Base-by-base conservation (phyloP, 2,113 vertebrate species). In the Hypocryptadius cinnamomeus region DNA sequence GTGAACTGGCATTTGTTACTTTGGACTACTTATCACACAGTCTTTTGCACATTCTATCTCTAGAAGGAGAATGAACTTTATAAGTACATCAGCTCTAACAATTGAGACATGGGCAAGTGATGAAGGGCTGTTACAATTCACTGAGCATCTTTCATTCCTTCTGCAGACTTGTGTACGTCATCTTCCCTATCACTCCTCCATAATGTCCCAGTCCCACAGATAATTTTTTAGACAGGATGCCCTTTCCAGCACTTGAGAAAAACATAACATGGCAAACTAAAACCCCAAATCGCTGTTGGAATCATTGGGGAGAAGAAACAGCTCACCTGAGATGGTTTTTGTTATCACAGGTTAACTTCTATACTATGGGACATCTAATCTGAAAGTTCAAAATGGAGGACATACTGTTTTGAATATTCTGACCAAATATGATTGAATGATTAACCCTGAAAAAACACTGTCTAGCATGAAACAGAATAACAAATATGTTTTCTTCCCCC, bases 51-150 rank as follows among this genome's bases (percentile, higher is more conserved):
- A 70, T 53, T 84, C 59, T 71, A 2, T 44, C 45, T 93, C 63
- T 79, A 72, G 56, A 86, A 92, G 23, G 25, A 82, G 59, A 93
- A 85, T 45, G 33, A 93, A 63, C 39, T 83, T 89, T 79, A 54
- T 35, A 92, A 87, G 51, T 59, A 21, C 59, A 66, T 85, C 66
- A 72, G 15, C 27, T 94, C 31, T 85, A 93, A 69, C 28, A 72
- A 70, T 51, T 66, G 84, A 37, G 42, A 70, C 54, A 42, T 66
- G 35, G 27, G 35, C 59, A 92, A 83, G 17, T 59, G 84, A 89
- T 63, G 66, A 93, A 73, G 50, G 74, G 42, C 42, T 87, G 30
- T 70, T 70, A 91, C 54, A 83, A 81, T 89, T 93, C 95, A 93
- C 54, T 4, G 15, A 79, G 10, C 59, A 92, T 72, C 24, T 61